These are phyloP conservation scores for Pipistrellus kuhlii DNA, from an alignment of 2,797 vertebrate genomes.

Conservation along the genomic window DNA sequence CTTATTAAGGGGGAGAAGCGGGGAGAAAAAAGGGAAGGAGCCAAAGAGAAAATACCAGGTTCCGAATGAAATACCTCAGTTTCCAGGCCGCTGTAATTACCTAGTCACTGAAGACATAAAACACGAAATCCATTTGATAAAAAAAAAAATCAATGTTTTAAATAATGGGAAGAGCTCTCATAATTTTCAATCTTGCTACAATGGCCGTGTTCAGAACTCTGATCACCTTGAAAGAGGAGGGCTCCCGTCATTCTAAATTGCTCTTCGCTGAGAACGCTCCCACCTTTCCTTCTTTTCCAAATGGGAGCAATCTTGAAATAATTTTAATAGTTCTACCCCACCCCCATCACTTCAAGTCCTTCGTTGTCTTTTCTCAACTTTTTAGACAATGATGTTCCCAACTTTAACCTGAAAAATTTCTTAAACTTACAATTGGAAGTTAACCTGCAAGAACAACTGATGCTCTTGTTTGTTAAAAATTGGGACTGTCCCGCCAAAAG, in stretches of 20 bases:
- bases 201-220: constrained; percentile 73
- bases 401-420: constrained; percentile 40
- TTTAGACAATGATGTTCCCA: constrained; percentile 17
- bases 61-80: constrained; percentile 77
- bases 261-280: constrained; percentile 74
- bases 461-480: background rate
- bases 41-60: constrained; percentile 64
- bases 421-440: background rate
- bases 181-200: constrained; percentile 85
- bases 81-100: constrained; percentile 84
- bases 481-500: too few relatives aligned
- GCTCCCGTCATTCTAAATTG: constrained; percentile 84
- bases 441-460: background rate
- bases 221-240: constrained; percentile 85
- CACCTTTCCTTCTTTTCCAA: constrained; percentile 73
- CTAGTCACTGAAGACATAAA: constrained; percentile 86
- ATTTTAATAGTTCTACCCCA: constrained; percentile 64
- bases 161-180: constrained; percentile 86
- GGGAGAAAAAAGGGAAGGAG: constrained; percentile 53
- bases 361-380: constrained; percentile 49
- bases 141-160: constrained; percentile 88
- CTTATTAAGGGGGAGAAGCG: constrained; percentile 71
- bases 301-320: constrained; percentile 81
- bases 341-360: background rate
- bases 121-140: constrained; percentile 87